Base-by-base conservation (phyloP, 30 jellyfish, hydroid and myxozoan genomes). In the Chrysaora quinquecirrha region DNA sequence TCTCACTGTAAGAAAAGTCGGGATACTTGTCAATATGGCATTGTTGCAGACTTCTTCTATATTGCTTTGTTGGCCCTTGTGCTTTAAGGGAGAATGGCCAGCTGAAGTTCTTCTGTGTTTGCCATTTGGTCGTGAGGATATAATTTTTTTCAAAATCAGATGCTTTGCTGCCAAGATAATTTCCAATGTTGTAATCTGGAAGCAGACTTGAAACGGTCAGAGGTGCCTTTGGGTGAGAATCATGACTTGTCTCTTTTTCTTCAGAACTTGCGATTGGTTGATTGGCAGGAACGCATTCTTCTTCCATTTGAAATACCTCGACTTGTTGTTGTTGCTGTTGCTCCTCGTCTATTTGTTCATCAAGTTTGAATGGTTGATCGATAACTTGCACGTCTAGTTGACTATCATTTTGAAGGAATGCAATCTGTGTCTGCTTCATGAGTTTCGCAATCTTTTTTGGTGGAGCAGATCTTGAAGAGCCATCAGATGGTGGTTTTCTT, bases 1-100 rank as follows among this genome's bases (percentile, higher is more conserved):
- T 66, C 21, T 10, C 78, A 21, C 78, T 66, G 64, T 12, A 66
- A 2, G 78, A 9, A 28, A 66, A 21, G 10, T 66, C 78, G 10
- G 58, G 78, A 66, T 66, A 30, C 64, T 66, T 6, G 64, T 28
- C 64, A 66, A 28, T 66, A 66, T 66, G 78, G 27, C 61, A 3
- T 28, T 66, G 64, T 66, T 66, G 58, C 7, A 66, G 61, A 33
- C 78, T 66, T 30, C 78, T 30, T 30, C 27, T 66, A 21, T 12
- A 66, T 66, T 66, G 58, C 7, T 66, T 66, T 24, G n/a, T n/a
- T n/a, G n/a, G n/a, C n/a, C n/a, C n/a, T n/a, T n/a, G n/a, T n/a
- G n/a, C n/a, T n/a, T n/a, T n/a, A n/a, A n/a, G n/a, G n/a, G n/a
- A n/a, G n/a, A n/a, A n/a, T 18, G 78, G 64, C 64, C 58, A 21